Evolutionary conservation across 2,113 vertebrate species (phyloP), one percentile per base, ranked within the genome.

Genomic region (Ochotona princeps): DNA sequence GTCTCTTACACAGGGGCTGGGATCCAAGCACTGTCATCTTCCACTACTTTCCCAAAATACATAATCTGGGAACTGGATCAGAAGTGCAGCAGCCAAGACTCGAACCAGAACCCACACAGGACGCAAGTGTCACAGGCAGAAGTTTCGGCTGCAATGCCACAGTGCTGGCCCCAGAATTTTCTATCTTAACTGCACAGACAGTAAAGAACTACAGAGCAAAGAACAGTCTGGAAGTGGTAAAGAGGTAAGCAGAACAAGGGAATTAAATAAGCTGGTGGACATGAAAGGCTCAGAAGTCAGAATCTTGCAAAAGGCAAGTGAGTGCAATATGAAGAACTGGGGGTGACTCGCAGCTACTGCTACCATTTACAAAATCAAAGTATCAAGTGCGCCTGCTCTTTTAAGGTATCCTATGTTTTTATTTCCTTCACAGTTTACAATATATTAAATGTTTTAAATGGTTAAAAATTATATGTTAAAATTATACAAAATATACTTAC

Each of bases 371-470:
- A 88, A 70, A 88, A 81, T 8, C 30, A 67, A 75, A 35, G 10
- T 88, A 87, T 20, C 49, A 78, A 87, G 89, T 89, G 28, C 92
- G 47, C 73, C 2, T 57, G 10, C 15, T 88, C 13, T 38, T 93
- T 87, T 12, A 79, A 47, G 63, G n/a, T 63, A 51, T 15, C 28
- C 28, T 75, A 11, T 80, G 54, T 89, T 90, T 83, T 90, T 87
- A 87, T 47, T 69, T 66, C 66, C n/a, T 49, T 70, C 8, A 49
- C n/a, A 74, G 38, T 74, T 20, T 44, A 82, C 12, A 86, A 74
- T 63, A 87, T 18, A 51, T 54, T 83, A 90, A 87, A 35, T 35
- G 63, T 47, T 65, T 73, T 86, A 78, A 21, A 69, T 83, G 88
- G 44, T 49, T 61, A 79, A 60, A 47, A 35, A 28, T 12, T 72